Conservation (phyloP, 1,140 invertebrate genomes). For the Ostrea edulis region DNA sequence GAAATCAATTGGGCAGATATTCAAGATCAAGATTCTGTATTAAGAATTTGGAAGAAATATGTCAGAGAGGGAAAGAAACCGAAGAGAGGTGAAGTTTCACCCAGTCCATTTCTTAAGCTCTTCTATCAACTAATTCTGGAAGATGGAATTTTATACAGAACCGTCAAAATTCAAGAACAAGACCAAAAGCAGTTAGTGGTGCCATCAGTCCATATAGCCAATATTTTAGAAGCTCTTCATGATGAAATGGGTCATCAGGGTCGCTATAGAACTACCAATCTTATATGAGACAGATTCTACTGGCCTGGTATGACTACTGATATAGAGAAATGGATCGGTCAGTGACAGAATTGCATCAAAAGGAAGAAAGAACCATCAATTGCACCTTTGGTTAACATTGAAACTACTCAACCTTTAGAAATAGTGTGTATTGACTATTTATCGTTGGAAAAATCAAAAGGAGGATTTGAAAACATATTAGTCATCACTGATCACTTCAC, state of each 20-base stretch:
- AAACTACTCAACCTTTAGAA: constrained; percentile 38
- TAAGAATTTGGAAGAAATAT: neutral
- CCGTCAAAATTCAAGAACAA: neutral
- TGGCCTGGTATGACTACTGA: constrained; percentile 53
- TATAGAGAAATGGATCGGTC: constrained; percentile 45
- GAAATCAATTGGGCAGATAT: neutral
- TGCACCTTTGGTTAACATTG: constrained; percentile 45
- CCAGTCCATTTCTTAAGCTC: neutral
- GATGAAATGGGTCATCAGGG: constrained; percentile 52
- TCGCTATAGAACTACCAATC: constrained; percentile 21
- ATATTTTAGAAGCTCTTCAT: constrained; percentile 46
- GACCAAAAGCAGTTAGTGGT: constrained; percentile 39
- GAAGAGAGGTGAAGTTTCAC: neutral
- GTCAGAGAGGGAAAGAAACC: neutral
- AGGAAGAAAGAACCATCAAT: constrained; percentile 9
- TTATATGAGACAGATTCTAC: constrained; percentile 44
- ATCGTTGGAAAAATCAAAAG: constrained; percentile 44
- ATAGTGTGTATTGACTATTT: constrained; percentile 55
- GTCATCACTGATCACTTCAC: constrained; percentile 49
- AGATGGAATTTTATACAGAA: constrained; percentile 11
- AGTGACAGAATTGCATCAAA: constrained; percentile 36
- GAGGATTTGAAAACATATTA: constrained; percentile 32
- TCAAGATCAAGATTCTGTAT: neutral
- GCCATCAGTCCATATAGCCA: neutral
- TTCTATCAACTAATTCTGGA: constrained; percentile 1